Evolutionary conservation across 1,140 invertebrate species (phyloP), one percentile per base, ranked within the genome.

Genomic region (Heliconius melpomene): DNA sequence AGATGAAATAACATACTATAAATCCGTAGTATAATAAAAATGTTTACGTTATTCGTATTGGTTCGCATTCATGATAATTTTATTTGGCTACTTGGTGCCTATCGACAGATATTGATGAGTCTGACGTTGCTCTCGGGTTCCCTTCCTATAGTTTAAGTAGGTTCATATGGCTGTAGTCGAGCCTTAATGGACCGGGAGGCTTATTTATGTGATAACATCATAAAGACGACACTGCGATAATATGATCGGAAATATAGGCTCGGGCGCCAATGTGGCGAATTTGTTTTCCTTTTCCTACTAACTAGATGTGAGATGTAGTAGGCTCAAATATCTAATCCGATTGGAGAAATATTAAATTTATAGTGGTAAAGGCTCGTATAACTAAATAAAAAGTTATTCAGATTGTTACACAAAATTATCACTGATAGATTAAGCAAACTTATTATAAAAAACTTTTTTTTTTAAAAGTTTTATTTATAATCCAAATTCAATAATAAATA

Each of bases 31-130:
- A 16, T 29, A 81, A 88, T 82, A 79, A 83, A 85, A 90, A 83
- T 81, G 80, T 81, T 81, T 78, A 82, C 82, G 84, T 89, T 86
- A 90, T 80, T 26, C 78, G 79, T 77, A 86, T 88, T 79, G 84
- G 79, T 72, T 75, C 81, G 79, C 83, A 87, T 88, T 90, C 87
- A 91, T 90, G 89, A 89, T 89, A 89, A 88, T 88, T 92, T 91
- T 93, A 91, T 90, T 91, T 92, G 88, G 89, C 86, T 89, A 88
- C 87, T 88, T 88, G 32, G 23, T 72, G 84, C 81, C 87, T 83
- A 87, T 85, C 86, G 92, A 90, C 91, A 91, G 89, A 89, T 91
- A 93, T 93, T 93, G 92, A 93, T 93, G 90, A 84, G 79, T 77
- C 79, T 85, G 73, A 82, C 81, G 85, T 85, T 86, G 78, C 80